Conservation (phyloP, 2,888 invertebrate species). For the Drosophila sordidula region DNA sequence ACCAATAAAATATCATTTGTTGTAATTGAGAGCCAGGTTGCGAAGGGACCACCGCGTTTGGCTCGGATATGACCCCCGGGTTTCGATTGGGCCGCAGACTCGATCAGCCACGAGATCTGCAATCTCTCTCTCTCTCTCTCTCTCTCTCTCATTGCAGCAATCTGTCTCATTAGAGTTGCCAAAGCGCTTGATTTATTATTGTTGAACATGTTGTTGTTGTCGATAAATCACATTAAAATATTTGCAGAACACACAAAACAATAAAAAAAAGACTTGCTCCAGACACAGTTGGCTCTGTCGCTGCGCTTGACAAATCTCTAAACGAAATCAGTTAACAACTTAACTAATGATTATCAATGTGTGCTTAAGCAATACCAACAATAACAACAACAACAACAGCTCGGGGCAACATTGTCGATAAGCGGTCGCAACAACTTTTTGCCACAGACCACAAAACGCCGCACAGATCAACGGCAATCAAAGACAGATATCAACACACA, state of each 20-base stretch:
- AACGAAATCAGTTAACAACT: conserved; percentile 80
- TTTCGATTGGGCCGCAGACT: neutral
- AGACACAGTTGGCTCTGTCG: conserved; percentile 33
- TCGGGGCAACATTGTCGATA: conserved; percentile 36
- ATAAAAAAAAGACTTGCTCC: conserved; percentile 12
- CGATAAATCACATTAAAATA: conserved; percentile 80
- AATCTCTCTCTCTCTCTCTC: conserved; percentile 1
- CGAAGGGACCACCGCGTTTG: conserved; percentile 50
- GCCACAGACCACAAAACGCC: conserved; percentile 39
- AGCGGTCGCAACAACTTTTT: conserved; percentile 33
- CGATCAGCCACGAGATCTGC: conserved; percentile 13
- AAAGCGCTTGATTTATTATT: conserved; percentile 72
- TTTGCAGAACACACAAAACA: conserved; percentile 42
- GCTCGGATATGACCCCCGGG: conserved; percentile 16
- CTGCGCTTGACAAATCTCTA: conserved; percentile 71
- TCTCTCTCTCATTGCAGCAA: conserved; percentile 48
- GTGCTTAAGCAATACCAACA: conserved; percentile 57
- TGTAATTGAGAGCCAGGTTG: conserved; percentile 61
- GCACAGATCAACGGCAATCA: conserved; percentile 45
- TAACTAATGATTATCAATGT: conserved; percentile 80
- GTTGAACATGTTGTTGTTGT: conserved; percentile 32
- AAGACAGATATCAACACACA: conserved; percentile 23
- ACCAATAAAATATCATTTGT: conserved; percentile 79
- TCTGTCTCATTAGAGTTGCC: conserved; percentile 78
- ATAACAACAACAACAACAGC: conserved; percentile 26